phyloP scores from a whole-genome alignment of 1,140 invertebrate species.

The Heliconius melpomene region DNA sequence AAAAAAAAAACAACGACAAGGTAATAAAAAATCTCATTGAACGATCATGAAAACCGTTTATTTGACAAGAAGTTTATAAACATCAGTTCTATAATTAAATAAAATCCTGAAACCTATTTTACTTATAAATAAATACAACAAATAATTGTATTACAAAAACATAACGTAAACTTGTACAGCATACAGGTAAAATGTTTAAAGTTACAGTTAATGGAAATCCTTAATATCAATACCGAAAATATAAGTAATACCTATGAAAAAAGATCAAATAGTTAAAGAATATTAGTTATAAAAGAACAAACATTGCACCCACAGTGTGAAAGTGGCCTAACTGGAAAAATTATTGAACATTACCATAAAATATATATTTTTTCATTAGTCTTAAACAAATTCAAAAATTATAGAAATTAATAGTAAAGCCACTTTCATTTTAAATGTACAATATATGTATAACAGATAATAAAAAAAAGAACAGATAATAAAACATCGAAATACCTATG shows the following conservation, averaged over 20 bases:
- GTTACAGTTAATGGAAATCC: neutral
- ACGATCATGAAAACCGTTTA: conserved; percentile 60
- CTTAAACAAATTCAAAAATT: neutral
- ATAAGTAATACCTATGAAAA: no score
- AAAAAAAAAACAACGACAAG: no score
- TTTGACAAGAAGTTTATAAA: conserved; percentile 62
- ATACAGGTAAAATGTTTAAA: neutral
- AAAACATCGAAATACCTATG: conserved; percentile 8
- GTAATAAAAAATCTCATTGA: conserved; percentile 44
- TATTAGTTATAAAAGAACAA: conserved; percentile 6
- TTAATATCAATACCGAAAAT: neutral
- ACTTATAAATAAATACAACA: conserved; percentile 32
- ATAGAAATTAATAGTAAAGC: neutral
- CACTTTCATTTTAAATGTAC: neutral
- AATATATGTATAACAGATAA: neutral
- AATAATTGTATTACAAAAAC: conserved; percentile 26
- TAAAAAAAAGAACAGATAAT: neutral
- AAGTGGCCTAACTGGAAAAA: no score
- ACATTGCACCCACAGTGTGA: neutral
- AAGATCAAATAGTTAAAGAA: conserved; percentile 8
- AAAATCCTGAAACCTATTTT: conserved; percentile 40
- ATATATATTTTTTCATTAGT: neutral
- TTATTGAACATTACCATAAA: no score
- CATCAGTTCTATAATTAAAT: conserved; percentile 49
- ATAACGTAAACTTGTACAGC: conserved; percentile 25